Conservation (phyloP, 2,888 invertebrate genomes). For the Leucophora obtusa region DNA sequence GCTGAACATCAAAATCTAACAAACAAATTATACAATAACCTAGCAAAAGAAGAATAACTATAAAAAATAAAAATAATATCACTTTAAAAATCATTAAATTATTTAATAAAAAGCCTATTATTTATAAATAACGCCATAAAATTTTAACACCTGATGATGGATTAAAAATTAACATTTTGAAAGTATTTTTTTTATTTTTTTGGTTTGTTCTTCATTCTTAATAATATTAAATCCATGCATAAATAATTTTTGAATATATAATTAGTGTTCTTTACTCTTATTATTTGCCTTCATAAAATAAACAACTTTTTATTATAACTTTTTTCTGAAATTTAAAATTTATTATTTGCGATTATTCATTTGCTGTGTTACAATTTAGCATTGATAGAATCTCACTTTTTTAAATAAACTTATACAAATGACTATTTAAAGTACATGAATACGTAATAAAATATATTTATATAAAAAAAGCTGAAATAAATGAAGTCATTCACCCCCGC, state of each 20-base stretch:
- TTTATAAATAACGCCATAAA: not conserved
- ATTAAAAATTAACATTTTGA: constrained; percentile 1
- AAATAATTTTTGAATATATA: not conserved
- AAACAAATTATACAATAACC: not conserved
- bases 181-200: not conserved
- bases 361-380: not conserved
- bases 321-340: not conserved
- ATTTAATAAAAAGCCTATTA: not conserved
- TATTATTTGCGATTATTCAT: not conserved
- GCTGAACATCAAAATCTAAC: constrained; percentile 11
- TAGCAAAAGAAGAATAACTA: not conserved
- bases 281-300: not conserved
- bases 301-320: not conserved
- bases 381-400: not conserved
- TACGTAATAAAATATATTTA: not conserved
- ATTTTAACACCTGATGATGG: not conserved
- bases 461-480: not conserved
- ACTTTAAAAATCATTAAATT: not conserved
- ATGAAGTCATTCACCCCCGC: constrained; percentile 39
- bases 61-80: not conserved
- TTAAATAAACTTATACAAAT: not conserved
- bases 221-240: not conserved
- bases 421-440: not conserved
- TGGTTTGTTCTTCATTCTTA: not conserved
- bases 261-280: not conserved